These are phyloP conservation scores for Ennomos fuscantarius DNA, from an alignment of 2,888 invertebrate genomes.

Conservation along the genomic window DNA sequence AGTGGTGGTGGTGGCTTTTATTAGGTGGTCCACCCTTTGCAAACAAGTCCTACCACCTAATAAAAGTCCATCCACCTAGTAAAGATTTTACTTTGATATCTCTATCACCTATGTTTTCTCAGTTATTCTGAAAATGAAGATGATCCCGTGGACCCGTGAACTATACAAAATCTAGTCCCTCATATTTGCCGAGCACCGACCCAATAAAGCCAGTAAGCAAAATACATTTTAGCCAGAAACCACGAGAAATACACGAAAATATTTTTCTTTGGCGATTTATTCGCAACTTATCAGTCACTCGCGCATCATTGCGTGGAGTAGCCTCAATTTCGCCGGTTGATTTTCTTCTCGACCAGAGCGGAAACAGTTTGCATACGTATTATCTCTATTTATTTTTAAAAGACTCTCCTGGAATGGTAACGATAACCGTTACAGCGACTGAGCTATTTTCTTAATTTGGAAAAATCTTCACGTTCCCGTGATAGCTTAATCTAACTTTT, in stretches of 20 bases:
- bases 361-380: constrained; percentile 41
- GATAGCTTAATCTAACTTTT: neutral
- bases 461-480: neutral
- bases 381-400: constrained; percentile 16
- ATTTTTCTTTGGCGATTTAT: constrained; percentile 39
- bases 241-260: constrained; percentile 33
- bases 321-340: constrained; percentile 49
- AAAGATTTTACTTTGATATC: no score
- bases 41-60: no score
- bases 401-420: constrained; percentile 2
- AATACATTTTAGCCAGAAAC: constrained; percentile 13
- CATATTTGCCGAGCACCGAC: constrained; percentile 9
- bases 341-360: constrained; percentile 52
- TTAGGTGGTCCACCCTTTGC: no score
- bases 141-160: neutral
- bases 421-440: neutral
- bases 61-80: no score
- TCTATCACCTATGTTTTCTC: no score
- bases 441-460: neutral
- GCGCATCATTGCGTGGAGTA: constrained; percentile 52
- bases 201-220: constrained; percentile 9
- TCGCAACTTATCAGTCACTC: constrained; percentile 55
- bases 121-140: no score
- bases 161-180: constrained; percentile 1
- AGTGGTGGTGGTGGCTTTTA: no score